Conservation (phyloP, 1,140 invertebrate species). For the Archegozetes longisetosus region DNA sequence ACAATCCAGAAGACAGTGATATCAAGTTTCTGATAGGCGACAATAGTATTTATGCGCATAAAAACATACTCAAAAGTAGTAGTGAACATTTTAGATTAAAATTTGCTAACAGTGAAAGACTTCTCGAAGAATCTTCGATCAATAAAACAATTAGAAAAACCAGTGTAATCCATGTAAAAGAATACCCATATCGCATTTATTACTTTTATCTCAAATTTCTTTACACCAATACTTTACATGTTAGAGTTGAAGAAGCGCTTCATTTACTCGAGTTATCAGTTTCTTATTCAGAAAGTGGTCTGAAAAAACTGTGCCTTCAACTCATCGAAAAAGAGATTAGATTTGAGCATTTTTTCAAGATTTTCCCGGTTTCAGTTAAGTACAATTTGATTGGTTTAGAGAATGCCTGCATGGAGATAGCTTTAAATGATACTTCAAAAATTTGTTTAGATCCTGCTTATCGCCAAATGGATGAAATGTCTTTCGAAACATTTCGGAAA, state of each 20-base stretch:
- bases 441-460: too few species aligned
- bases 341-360: not conserved
- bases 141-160: too few species aligned
- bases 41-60: slow-evolving; percentile 2
- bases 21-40: not conserved
- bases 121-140: too few species aligned
- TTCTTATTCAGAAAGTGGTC: not conserved
- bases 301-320: slow-evolving; percentile 2
- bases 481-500: too few species aligned
- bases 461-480: too few species aligned
- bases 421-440: too few species aligned
- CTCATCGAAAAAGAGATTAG: not conserved
- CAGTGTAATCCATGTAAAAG: slow-evolving; percentile 1
- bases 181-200: slow-evolving; percentile 1
- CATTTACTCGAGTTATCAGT: slow-evolving; percentile 1
- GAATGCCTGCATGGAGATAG: too few species aligned
- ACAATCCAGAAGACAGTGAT: not conserved
- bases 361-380: not conserved
- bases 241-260: not conserved
- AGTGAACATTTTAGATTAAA: not conserved
- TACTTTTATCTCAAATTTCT: not conserved
- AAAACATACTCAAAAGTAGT: slow-evolving; percentile 1
- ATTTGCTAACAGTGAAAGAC: too few species aligned
- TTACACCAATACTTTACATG: slow-evolving; percentile 2
- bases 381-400: too few species aligned